Conservation (phyloP, 2,113 vertebrate species). For the Scytalopus superciliaris region DNA sequence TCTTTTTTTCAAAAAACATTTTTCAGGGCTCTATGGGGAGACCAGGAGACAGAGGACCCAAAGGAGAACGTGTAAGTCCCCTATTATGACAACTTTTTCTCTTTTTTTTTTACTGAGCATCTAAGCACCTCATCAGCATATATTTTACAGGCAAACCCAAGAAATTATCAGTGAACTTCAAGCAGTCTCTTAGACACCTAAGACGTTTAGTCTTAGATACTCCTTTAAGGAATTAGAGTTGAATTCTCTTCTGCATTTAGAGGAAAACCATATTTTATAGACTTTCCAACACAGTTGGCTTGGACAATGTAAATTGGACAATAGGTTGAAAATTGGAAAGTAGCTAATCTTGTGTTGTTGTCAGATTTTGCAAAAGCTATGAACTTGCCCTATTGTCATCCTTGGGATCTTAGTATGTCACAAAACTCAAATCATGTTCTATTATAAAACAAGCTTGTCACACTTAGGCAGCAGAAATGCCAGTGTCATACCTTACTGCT, state of each 20-base stretch:
- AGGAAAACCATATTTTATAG: neutral
- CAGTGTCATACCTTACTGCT: neutral
- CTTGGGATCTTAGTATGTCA: neutral
- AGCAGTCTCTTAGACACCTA: neutral
- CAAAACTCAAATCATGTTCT: neutral
- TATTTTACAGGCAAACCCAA: neutral
- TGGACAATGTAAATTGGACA: neutral
- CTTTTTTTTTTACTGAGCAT: neutral
- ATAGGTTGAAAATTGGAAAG: neutral
- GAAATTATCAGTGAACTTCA: neutral
- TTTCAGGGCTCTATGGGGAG: constrained; percentile 86
- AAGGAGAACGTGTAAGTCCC: constrained; percentile 92
- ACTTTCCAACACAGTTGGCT: neutral
- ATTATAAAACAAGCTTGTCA: neutral
- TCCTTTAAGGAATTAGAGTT: neutral
- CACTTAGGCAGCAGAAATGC: neutral
- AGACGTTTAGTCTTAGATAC: neutral
- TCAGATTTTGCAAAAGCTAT: neutral
- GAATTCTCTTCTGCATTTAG: neutral
- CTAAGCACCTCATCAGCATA: neutral
- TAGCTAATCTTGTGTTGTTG: neutral
- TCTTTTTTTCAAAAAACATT: constrained; percentile 14
- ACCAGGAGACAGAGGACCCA: constrained; percentile 91
- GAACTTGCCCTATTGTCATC: neutral
- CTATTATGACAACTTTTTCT: neutral